These are phyloP conservation scores for Apodemia zela DNA, from an alignment of 2,888 invertebrate genomes.

Conservation along the genomic window DNA sequence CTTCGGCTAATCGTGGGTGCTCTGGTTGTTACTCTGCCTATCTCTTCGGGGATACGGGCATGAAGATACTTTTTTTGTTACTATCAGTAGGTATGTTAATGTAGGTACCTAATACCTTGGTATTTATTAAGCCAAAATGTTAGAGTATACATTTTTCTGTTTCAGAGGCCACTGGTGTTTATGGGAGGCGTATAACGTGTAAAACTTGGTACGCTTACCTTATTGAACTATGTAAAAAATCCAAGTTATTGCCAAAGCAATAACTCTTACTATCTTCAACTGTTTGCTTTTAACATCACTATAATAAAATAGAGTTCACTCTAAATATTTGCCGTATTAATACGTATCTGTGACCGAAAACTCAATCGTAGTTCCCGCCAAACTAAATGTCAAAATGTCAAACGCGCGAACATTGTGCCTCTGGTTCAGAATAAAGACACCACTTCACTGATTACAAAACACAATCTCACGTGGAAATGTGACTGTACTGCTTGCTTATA, in stretches of 20 bases:
- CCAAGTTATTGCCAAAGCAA: slow-evolving; percentile 74
- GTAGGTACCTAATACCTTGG: no score
- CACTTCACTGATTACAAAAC: slow-evolving; percentile 78
- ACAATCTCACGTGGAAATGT: slow-evolving; percentile 74
- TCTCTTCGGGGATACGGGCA: no score
- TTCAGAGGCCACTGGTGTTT: slow-evolving; percentile 64
- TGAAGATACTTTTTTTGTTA: no score
- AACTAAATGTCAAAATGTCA: slow-evolving; percentile 75
- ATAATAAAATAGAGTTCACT: slow-evolving; percentile 49
- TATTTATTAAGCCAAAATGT: no score
- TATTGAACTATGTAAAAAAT: slow-evolving; percentile 53
- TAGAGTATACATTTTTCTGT: no score
- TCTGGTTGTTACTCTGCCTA: no score
- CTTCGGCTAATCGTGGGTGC: no score
- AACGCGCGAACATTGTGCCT: slow-evolving; percentile 70
- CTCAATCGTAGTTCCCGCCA: slow-evolving; percentile 65
- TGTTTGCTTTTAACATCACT: slow-evolving; percentile 62
- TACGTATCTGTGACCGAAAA: slow-evolving; percentile 41
- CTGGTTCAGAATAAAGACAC: slow-evolving; percentile 68
- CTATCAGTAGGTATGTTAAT: no score
- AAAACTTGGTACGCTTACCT: slow-evolving; percentile 49
- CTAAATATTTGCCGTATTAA: slow-evolving; percentile 39
- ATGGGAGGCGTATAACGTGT: slow-evolving; percentile 36
- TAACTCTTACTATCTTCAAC: slow-evolving; percentile 68
- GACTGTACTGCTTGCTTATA: slow-evolving; percentile 55